Percentiles rank a stretch among this genome's conserved stretches.
phyloP scores from a whole-genome alignment of 2,888 invertebrate genomes.

The Leptinotarsa rubiginosa region DNA sequence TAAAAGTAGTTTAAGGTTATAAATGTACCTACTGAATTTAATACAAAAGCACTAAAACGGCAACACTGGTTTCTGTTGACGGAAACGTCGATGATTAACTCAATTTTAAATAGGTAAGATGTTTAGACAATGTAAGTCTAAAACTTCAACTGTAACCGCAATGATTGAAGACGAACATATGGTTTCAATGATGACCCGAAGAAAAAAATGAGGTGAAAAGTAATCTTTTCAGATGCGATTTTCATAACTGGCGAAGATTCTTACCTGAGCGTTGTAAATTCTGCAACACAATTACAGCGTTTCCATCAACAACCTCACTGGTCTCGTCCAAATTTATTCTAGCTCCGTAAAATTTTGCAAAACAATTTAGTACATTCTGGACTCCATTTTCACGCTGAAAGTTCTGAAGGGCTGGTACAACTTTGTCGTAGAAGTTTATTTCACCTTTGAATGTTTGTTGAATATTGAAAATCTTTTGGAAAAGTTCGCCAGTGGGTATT shows the following conservation, averaged over 20 bases:
- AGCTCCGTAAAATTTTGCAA: slow-evolving; percentile 54
- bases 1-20: too few relatives aligned
- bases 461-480: slow-evolving; percentile 66
- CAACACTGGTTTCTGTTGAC: too few relatives aligned
- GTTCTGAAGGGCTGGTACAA: slow-evolving; percentile 66
- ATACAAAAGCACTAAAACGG: too few relatives aligned
- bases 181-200: too few relatives aligned
- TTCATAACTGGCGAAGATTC: not conserved
- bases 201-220: not conserved
- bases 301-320: slow-evolving; percentile 49
- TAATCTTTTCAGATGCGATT: not conserved
- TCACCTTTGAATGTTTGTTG: slow-evolving; percentile 68
- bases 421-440: slow-evolving; percentile 67
- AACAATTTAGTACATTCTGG: slow-evolving; percentile 61
- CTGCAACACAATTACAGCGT: slow-evolving; percentile 67
- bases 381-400: slow-evolving; percentile 66
- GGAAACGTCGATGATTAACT: too few relatives aligned
- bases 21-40: too few relatives aligned
- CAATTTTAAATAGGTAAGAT: too few relatives aligned
- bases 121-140: too few relatives aligned
- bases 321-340: slow-evolving; percentile 47
- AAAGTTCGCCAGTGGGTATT: slow-evolving; percentile 34
- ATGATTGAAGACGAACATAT: too few relatives aligned
- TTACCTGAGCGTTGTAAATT: slow-evolving; percentile 61
- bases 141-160: too few relatives aligned